A percentile compares a stretch with the other conserved stretches of the same genome.
Evolutionary conservation across 37 sponge, comb jelly and placozoan genomes (phyloP).

Genomic region (Aphrocallistes beatrix): DNA sequence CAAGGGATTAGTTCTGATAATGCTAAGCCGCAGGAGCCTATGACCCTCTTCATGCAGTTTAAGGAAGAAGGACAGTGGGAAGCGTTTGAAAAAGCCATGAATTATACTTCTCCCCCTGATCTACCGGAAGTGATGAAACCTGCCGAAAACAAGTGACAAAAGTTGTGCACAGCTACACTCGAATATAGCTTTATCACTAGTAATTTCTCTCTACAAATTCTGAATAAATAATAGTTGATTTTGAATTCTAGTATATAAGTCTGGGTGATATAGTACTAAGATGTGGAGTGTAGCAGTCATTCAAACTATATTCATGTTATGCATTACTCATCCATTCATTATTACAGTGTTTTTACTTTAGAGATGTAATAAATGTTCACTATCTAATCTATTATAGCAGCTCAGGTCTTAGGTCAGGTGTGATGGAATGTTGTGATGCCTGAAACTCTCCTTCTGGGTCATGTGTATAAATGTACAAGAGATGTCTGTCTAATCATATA

Average conservation of each 20-base stretch:
- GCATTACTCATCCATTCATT: background rate
- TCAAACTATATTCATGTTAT: background rate
- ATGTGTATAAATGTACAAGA: too few species aligned
- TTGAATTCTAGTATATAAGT: background rate
- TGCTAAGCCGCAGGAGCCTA: slow-evolving; percentile 3
- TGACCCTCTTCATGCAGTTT: background rate
- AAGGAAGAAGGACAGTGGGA: slow-evolving; percentile 9
- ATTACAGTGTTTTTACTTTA: background rate
- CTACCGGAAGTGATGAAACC: background rate
- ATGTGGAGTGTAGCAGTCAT: background rate
- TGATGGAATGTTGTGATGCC: too few species aligned
- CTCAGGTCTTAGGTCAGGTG: too few species aligned
- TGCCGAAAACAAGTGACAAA: background rate
- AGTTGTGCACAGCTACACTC: background rate
- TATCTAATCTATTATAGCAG: too few species aligned
- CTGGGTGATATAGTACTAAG: background rate
- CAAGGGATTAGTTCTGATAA: background rate
- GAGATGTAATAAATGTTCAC: too few species aligned
- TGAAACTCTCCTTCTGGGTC: too few species aligned
- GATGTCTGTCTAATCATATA: too few species aligned
- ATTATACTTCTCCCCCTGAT: background rate
- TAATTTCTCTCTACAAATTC: background rate
- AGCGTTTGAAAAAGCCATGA: background rate
- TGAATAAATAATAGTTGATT: slow-evolving; percentile 2
- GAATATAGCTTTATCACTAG: background rate